These are phyloP conservation scores for Malacoraja senta DNA, from an alignment of 2,797 vertebrate species.

Conservation along the genomic window DNA sequence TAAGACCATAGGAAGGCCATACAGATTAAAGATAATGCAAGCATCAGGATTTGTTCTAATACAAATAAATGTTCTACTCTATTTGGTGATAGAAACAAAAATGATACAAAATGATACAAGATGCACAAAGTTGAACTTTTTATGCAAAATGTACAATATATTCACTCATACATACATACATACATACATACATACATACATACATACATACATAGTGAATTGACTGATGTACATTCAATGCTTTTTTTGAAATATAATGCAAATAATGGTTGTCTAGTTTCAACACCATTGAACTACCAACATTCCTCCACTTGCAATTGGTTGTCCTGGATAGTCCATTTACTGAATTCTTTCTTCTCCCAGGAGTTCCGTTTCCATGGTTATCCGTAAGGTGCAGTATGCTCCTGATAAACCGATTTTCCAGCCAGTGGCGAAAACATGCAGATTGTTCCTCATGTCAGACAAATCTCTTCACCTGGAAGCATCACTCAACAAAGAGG, in stretches of 20 bases:
- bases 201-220: not conserved
- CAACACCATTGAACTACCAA: not conserved
- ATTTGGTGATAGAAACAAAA: too few species aligned
- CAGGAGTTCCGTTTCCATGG: constrained; percentile 88
- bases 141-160: too few species aligned
- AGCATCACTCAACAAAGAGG: constrained; percentile 91
- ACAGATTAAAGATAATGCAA: too few species aligned
- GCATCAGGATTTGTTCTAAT: too few species aligned
- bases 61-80: too few species aligned
- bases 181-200: not conserved
- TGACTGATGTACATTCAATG: not conserved
- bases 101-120: too few species aligned
- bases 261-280: not conserved
- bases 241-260: not conserved
- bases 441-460: constrained; percentile 89
- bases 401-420: constrained; percentile 85
- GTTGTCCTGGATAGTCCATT: not conserved
- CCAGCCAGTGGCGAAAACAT: constrained; percentile 87
- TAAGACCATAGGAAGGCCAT: too few species aligned
- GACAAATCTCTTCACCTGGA: constrained; percentile 91
- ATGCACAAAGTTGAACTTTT: too few species aligned
- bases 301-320: not conserved
- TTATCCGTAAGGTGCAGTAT: constrained; percentile 90
- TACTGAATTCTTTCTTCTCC: not conserved
- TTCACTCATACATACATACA: too few species aligned